Base-by-base conservation (phyloP, 2,888 invertebrate species). In the Drosophila maculinotata region DNA sequence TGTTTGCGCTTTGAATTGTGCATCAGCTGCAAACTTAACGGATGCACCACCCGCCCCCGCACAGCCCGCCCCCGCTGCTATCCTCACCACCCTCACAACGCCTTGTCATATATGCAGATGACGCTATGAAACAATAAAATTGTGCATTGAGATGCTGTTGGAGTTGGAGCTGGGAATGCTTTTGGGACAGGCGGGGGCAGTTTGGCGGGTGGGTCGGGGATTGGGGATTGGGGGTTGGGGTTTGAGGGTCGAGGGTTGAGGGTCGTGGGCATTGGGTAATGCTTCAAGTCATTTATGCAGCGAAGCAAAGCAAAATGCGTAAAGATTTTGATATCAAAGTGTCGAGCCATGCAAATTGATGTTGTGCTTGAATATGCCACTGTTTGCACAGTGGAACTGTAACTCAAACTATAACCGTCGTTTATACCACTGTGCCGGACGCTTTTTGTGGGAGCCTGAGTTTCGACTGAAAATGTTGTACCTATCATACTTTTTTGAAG, bases 271-370 rank as follows among this genome's bases (percentile, higher is more conserved):
- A 31, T 15, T 45, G 53, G 44, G 53, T 41, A 69, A 39, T 60
- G 74, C 57, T 58, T 36, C 45, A 62, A 70, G 81, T 74, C 80
- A 77, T 84, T 84, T 80, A 80, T 80, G 81, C 79, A 84, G 59
- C 79, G 75, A 74, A 59, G 79, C 75, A 77, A 71, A 86, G 65
- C 80, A 70, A 81, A 76, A 79, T 73, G 64, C 74, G 74, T 70
- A 45, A 65, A 74, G 82, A 79, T 79, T 82, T 78, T 51, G 45
- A 53, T 28, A 53, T 48, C 60, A 30, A 78, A 74, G 63, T 74
- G 81, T 65, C 57, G 81, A 70, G 77, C 77, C 78, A 82, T 78
- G 83, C 76, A 82, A 78, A 74, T 70, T 70, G 75, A 70, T 68
- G 53, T 54, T 51, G 33, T 49, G 44, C 33, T 39, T n/a, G 28